Conservation (phyloP, 2,797 vertebrate species). For the Macropus fuliginosus region DNA sequence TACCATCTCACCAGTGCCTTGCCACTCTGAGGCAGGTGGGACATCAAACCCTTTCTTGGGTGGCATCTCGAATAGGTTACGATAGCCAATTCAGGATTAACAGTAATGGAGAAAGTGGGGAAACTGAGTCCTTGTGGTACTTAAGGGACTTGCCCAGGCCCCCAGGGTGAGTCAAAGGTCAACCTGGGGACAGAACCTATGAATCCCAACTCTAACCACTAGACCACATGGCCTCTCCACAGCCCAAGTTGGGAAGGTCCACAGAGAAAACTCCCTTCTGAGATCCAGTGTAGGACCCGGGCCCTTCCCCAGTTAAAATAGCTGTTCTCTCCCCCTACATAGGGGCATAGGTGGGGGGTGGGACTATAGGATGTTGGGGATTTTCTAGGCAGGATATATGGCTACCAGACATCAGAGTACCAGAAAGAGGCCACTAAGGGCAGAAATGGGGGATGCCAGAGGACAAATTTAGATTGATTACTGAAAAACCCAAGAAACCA, state of each 20-base stretch:
- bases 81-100: background rate
- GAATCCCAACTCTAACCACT: slow-evolving; percentile 75
- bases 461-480: slow-evolving; percentile 80
- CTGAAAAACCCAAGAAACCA: slow-evolving; percentile 70
- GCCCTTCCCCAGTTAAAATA: slow-evolving; percentile 52
- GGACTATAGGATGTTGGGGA: slow-evolving; percentile 75
- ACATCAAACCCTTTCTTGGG: background rate
- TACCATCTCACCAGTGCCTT: background rate
- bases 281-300: slow-evolving; percentile 62
- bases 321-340: background rate
- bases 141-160: slow-evolving; percentile 71
- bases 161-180: slow-evolving; percentile 68
- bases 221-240: slow-evolving; percentile 79
- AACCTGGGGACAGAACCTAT: slow-evolving; percentile 67
- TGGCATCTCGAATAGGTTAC: background rate
- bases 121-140: slow-evolving; percentile 73
- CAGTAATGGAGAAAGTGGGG: slow-evolving; percentile 49
- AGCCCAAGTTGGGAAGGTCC: slow-evolving; percentile 76
- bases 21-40: background rate
- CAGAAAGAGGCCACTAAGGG: slow-evolving; percentile 73
- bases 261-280: slow-evolving; percentile 79
- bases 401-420: slow-evolving; percentile 78
- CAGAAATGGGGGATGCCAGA: slow-evolving; percentile 77
- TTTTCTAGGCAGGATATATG: slow-evolving; percentile 78
- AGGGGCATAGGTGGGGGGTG: slow-evolving; percentile 39